Conservation (phyloP, 2,888 invertebrate genomes). For the Amphiduros pacificus region DNA sequence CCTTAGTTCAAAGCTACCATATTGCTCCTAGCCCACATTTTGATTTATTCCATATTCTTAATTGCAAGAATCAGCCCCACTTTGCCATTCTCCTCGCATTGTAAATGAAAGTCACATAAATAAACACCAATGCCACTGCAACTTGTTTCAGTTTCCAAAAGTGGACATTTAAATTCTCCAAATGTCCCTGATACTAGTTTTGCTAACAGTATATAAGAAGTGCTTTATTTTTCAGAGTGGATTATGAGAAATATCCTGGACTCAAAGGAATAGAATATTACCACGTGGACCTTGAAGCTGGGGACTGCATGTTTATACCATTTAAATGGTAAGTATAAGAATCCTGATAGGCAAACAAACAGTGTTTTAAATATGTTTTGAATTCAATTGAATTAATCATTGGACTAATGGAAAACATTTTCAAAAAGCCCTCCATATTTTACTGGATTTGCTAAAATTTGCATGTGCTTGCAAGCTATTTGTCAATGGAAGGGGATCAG, state of each 20-base stretch:
- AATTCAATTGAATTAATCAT: background rate
- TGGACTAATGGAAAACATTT: background rate
- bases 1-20: no score
- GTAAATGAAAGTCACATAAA: no score
- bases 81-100: no score
- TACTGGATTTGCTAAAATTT: background rate
- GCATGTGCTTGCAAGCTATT: no score
- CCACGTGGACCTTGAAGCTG: slow-evolving; percentile 43
- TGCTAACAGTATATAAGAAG: no score
- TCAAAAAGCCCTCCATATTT: background rate
- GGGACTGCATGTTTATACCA: slow-evolving; percentile 55
- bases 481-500: no score
- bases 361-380: background rate
- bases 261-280: slow-evolving; percentile 47
- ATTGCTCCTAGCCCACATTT: no score
- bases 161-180: background rate
- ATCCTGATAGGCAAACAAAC: background rate
- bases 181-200: background rate
- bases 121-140: background rate
- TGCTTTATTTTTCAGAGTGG: slow-evolving; percentile 50
- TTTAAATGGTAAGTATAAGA: slow-evolving; percentile 45
- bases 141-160: background rate
- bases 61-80: no score
- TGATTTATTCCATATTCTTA: no score
- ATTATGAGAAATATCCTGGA: slow-evolving; percentile 48